These are phyloP conservation scores for Emys orbicularis DNA, from an alignment of 2,797 vertebrate genomes.

Conservation along the genomic window DNA sequence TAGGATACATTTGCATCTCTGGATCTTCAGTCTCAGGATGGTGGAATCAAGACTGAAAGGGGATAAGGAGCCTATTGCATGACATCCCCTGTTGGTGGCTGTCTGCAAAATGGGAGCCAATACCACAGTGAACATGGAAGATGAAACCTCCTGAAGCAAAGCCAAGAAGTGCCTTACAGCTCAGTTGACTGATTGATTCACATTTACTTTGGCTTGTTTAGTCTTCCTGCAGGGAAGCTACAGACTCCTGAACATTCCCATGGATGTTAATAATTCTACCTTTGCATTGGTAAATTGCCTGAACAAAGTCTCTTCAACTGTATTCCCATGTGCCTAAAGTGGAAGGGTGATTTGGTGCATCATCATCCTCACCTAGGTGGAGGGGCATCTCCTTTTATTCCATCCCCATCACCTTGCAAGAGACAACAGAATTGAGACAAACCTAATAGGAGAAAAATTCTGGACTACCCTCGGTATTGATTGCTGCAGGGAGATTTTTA, in stretches of 20 bases:
- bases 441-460: background rate
- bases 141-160: background rate
- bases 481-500: background rate
- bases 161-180: background rate
- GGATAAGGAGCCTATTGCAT: background rate
- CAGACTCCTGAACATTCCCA: background rate
- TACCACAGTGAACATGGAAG: accelerated
- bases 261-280: background rate
- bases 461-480: background rate
- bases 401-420: accelerated
- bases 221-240: background rate
- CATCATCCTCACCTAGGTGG: background rate
- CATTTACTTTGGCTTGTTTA: background rate
- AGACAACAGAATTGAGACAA: background rate
- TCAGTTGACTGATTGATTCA: background rate
- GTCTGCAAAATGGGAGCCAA: background rate
- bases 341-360: background rate
- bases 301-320: background rate
- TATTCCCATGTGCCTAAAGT: background rate
- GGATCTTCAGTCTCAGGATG: accelerated
- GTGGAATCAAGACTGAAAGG: background rate
- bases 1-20: background rate
- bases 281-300: background rate
- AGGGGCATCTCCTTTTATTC: background rate
- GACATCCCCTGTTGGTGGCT: background rate